phyloP scores from a whole-genome alignment of 2,113 vertebrate species.

The Sinocyclocheilus grahami region DNA sequence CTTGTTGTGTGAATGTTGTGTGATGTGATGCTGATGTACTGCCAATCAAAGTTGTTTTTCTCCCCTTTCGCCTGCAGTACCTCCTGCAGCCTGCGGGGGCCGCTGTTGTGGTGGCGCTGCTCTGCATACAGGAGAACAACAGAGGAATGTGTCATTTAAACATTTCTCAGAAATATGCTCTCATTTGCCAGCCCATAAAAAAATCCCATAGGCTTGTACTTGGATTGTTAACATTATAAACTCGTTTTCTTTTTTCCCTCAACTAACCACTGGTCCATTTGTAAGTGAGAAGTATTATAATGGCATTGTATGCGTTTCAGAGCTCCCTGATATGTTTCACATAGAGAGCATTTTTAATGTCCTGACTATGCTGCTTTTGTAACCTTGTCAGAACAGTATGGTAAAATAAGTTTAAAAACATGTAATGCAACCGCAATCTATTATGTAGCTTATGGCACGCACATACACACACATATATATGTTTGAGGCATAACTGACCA shows the following conservation, averaged over 20 bases:
- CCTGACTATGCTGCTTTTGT: not conserved
- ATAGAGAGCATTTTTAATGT: not conserved
- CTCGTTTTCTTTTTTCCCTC: not conserved
- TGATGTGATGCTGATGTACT: conserved; percentile 79
- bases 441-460: not conserved
- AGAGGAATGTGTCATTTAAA: conserved; percentile 64
- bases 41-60: conserved; percentile 98
- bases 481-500: not conserved
- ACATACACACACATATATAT: not conserved
- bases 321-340: not conserved
- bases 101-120: conserved; percentile 69
- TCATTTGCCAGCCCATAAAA: conserved; percentile 34
- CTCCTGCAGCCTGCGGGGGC: conserved; percentile 70
- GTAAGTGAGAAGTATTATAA: not conserved
- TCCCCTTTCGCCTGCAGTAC: conserved; percentile 74
- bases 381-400: no score
- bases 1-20: conserved; percentile 61
- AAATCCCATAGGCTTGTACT: not conserved
- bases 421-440: not conserved
- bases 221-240: conserved; percentile 13
- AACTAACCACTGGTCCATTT: not conserved
- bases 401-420: not conserved
- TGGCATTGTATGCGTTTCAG: not conserved
- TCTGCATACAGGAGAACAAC: conserved; percentile 73
- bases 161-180: conserved; percentile 43